Conservation (phyloP, 2,888 invertebrate species). For the Clusia tigrina region DNA sequence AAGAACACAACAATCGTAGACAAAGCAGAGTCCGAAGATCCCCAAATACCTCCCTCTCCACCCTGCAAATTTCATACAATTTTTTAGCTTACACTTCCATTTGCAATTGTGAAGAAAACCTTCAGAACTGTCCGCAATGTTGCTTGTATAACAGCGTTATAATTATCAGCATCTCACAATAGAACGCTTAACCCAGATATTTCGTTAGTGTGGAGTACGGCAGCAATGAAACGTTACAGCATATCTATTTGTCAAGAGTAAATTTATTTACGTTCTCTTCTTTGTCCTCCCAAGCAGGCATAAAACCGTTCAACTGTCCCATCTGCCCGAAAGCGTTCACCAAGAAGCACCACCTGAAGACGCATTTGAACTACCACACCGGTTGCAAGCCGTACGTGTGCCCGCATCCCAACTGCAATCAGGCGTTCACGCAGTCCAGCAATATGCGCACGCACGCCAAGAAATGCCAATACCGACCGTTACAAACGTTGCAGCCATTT, state of each 20-base stretch:
- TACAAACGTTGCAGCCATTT: conserved; percentile 43
- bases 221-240: not conserved
- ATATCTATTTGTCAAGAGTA: not conserved
- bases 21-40: too few species aligned
- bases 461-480: conserved; percentile 70
- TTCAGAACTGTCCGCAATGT: too few species aligned
- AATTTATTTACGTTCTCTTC: not conserved
- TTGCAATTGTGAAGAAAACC: too few species aligned
- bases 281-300: conserved; percentile 65
- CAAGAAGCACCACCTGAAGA: conserved; percentile 85
- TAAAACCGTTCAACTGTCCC: conserved; percentile 77
- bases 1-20: too few species aligned
- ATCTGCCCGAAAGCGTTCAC: conserved; percentile 77
- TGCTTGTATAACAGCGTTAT: too few species aligned
- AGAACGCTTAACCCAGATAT: too few species aligned
- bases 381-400: conserved; percentile 84
- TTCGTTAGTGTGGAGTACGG: too few species aligned
- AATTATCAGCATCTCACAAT: too few species aligned
- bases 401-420: conserved; percentile 72
- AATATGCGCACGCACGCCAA: conserved; percentile 88
- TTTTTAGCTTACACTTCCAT: too few species aligned
- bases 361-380: conserved; percentile 85
- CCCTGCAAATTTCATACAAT: too few species aligned
- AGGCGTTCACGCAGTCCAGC: conserved; percentile 84
- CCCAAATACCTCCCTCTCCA: too few species aligned